Evolutionary conservation across 2,113 vertebrate genomes (phyloP), one percentile per base, ranked within the genome.

Genomic region (Galbula dea): DNA sequence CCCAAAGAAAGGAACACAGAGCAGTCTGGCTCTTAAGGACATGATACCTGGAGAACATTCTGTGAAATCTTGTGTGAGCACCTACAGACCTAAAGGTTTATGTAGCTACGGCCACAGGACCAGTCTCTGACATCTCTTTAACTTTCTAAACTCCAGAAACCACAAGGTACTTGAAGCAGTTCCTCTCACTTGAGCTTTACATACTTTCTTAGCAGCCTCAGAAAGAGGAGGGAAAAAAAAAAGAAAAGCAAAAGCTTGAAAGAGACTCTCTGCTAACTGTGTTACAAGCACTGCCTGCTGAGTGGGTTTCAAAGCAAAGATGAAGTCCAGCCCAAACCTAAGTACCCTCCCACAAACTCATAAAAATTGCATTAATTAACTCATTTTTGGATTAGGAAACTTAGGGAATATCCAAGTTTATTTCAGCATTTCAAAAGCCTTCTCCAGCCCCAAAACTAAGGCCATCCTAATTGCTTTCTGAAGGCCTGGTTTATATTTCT

Each of bases 371-470:
- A 30, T 52, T 24, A 76, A 5, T 39, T 36, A 43, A 67, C 52
- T 81, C 1, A 1, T 8, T 83, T 65, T 57, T 77, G 54, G 24
- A 58, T 93, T 65, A 61, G 41, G 62, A 68, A 71, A 72, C 5
- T 34, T 55, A 30, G 43, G 74, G 23, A 83, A 71, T 71, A 81
- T 5, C 2, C 41, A 54, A 48, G 15, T 85, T 82, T 83, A 69
- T 80, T 69, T 57, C 37, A 80, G 41, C 27, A 45, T 85, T 90
- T 88, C 63, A 77, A 36, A 61, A 86, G 7, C 23, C 59, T 89
- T 4, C 10, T 12, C 46, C 2, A 0, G 32, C n/a, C 26, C 12
- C 58, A 7, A 71, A 88, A 58, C 49, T 10, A 7, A 55, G 52
- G 45, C 30, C 20, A 52, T 62, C 13, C 20, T 73, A 46, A 80